Evolutionary conservation across 92 coral and sea anemone genomes (phyloP), one percentile per base, ranked within the genome.

Genomic region (Pocillopora grandis): DNA sequence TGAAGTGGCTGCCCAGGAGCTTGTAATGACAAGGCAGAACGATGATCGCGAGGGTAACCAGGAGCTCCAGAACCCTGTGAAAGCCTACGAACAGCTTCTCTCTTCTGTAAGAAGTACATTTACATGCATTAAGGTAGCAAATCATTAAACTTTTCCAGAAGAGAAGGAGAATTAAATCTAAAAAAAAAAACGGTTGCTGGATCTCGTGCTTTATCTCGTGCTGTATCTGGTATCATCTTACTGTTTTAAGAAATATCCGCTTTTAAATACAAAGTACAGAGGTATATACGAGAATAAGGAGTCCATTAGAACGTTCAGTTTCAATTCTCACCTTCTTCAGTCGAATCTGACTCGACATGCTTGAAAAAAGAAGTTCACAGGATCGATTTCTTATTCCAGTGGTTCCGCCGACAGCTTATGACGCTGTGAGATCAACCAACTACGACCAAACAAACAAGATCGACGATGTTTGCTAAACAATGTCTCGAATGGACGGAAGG

Each of bases 81-180:
- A 31, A 95, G 88, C 75, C 98, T 88, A 6, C 96, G 91, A 1
- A 95, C 90, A 52, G 98, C 98, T 73, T 95, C 96, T 76, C 89
- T 90, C 66, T 92, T 95, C 98, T 95, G 55, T 31, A 67, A 4
- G 56, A 23, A 85, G 70, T 2, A 57, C 36, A 21, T 11, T n/a
- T 49, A 27, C 57, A 15, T 33, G 4, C 21, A 14, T 12, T 17
- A 36, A 71, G 49, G 7, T 42, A 7, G 49, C 49, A 71, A 71
- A 11, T 36, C n/a, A 31, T 18, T 67, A 31, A 67, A 67, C 33
- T 8, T 36, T 71, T 18, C 18, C 17, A 10, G 18, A 15, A 37
- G 18, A 16, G 19, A 27, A 27, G 27, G 10, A 37, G 15, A 52
- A 20, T 20, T 17, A 12, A 48, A 12, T 7, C 17, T 56, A 48